Evolutionary conservation across 2,113 vertebrate species (phyloP).

Genomic region (Leptobrachium leishanense): DNA sequence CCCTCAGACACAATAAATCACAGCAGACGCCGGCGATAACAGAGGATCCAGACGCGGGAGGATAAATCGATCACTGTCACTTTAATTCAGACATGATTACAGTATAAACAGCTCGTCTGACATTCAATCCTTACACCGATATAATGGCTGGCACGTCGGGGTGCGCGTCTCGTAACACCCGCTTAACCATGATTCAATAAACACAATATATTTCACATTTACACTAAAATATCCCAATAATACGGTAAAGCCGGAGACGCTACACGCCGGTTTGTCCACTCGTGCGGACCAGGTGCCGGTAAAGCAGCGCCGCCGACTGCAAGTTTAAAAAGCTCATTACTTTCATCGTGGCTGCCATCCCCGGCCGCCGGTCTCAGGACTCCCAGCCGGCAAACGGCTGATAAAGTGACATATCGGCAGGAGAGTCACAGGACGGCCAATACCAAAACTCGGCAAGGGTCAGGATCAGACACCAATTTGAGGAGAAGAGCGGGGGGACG

Average conservation of each 20-base stretch:
- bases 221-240: not conserved
- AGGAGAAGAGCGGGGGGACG: no score
- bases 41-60: no score
- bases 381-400: no score
- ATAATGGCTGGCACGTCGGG: not conserved
- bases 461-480: no score
- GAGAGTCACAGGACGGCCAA: no score
- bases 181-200: not conserved
- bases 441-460: no score
- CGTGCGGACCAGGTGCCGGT: not conserved
- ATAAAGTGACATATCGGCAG: no score
- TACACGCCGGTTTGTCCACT: not conserved
- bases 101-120: not conserved
- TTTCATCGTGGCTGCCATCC: no score
- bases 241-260: not conserved
- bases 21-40: no score
- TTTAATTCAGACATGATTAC: constrained; percentile 1
- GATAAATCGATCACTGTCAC: not conserved
- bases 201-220: not conserved
- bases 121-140: not conserved
- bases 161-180: not conserved
- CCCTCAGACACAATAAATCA: no score
- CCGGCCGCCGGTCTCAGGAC: no score
- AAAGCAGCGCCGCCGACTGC: not conserved
- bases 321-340: no score